These are phyloP conservation scores for Oncopeltus fasciatus DNA, from an alignment of 1,140 invertebrate species.

Conservation along the genomic window DNA sequence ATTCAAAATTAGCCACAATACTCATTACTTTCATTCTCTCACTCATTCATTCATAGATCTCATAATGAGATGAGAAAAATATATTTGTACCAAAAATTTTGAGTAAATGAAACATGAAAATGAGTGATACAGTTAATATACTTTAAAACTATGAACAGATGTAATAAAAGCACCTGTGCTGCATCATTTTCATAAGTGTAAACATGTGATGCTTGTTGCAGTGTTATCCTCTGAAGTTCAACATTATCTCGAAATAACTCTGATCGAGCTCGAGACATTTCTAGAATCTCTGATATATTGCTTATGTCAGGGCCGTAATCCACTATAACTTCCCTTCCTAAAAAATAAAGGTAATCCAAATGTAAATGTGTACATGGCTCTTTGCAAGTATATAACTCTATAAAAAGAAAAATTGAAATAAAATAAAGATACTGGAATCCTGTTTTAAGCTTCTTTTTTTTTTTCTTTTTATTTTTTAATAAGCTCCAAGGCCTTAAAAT, in stretches of 20 bases:
- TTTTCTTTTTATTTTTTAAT: too few relatives aligned
- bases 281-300: constrained; percentile 50
- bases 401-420: too few relatives aligned
- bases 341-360: not conserved
- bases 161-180: constrained; percentile 35
- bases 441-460: too few relatives aligned
- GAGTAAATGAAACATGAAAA: not conserved
- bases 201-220: constrained; percentile 61
- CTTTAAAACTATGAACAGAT: not conserved
- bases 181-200: constrained; percentile 60
- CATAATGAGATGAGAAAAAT: not conserved
- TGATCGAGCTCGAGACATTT: constrained; percentile 40
- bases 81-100: too few relatives aligned
- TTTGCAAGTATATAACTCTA: too few relatives aligned
- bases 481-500: too few relatives aligned
- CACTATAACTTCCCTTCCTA: constrained; percentile 33
- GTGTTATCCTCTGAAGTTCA: constrained; percentile 53
- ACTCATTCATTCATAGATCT: not conserved
- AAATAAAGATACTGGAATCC: too few relatives aligned
- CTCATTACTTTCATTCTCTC: not conserved
- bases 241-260: constrained; percentile 52
- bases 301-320: constrained; percentile 57
- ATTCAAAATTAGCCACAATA: too few relatives aligned
- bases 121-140: not conserved
- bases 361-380: too few relatives aligned